phyloP scores from a whole-genome alignment of 2,113 vertebrate genomes.

The Bufo gargarizans region DNA sequence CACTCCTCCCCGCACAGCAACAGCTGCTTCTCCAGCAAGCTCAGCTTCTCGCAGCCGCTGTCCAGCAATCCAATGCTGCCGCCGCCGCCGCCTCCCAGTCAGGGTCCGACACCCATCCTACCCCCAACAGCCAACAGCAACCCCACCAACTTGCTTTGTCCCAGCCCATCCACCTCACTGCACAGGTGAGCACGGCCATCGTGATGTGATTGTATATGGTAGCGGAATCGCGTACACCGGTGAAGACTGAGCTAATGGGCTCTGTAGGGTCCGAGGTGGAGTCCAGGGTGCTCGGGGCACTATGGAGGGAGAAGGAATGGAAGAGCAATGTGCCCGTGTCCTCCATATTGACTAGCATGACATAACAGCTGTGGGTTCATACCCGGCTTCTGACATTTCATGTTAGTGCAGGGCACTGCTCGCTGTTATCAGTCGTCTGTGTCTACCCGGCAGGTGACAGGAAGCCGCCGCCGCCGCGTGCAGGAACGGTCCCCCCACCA shows the following conservation, averaged over 20 bases:
- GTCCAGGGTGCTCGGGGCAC: no score
- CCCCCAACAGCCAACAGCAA: slow-evolving; percentile 78
- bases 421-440: no score
- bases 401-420: no score
- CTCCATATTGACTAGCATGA: no score
- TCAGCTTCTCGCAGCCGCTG: slow-evolving; percentile 86
- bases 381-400: no score
- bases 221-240: no score
- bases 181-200: slow-evolving; percentile 80
- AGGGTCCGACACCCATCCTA: slow-evolving; percentile 66
- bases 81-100: slow-evolving; percentile 75
- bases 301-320: no score
- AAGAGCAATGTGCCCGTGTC: no score
- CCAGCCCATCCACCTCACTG: slow-evolving; percentile 92
- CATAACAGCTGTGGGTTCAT: no score
- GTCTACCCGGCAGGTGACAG: neutral
- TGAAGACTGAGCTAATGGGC: no score
- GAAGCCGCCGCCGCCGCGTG: neutral
- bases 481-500: neutral
- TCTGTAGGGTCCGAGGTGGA: no score
- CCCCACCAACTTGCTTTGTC: slow-evolving; percentile 86
- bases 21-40: slow-evolving; percentile 90
- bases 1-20: slow-evolving; percentile 88
- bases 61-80: slow-evolving; percentile 76
- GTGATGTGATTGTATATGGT: neutral